Evolutionary conservation across 2,797 vertebrate genomes (phyloP).

Genomic region (Danio jaintianensis): DNA sequence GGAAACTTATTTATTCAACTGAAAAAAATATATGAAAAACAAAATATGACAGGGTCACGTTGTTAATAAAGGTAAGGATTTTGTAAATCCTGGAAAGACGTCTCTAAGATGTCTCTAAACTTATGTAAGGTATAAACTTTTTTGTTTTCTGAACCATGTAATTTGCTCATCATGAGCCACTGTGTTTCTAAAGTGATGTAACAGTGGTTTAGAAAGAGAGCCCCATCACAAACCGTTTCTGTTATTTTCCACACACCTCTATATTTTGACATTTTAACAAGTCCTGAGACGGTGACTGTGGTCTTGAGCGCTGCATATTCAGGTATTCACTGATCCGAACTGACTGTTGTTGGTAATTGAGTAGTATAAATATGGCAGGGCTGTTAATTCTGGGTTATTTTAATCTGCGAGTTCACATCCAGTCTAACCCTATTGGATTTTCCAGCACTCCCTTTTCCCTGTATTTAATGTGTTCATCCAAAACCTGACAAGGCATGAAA

Average conservation of each 20-base stretch:
- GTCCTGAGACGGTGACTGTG: neutral
- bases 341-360: slow-evolving; percentile 33
- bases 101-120: too few relatives aligned
- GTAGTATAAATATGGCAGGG: slow-evolving; percentile 31
- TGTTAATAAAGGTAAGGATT: too few relatives aligned
- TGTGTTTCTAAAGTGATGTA: neutral
- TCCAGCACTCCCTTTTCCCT: slow-evolving; percentile 55
- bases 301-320: neutral
- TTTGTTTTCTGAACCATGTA: neutral
- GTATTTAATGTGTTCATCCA: slow-evolving; percentile 71
- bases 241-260: slow-evolving; percentile 27
- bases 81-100: too few relatives aligned
- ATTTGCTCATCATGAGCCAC: neutral
- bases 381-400: slow-evolving; percentile 66
- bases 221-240: neutral
- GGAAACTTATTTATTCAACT: too few relatives aligned
- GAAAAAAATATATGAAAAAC: too few relatives aligned
- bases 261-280: slow-evolving; percentile 9
- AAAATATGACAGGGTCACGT: too few relatives aligned
- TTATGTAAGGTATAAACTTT: neutral
- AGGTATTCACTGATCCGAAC: slow-evolving; percentile 9
- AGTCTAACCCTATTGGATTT: slow-evolving; percentile 59
- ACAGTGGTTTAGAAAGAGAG: neutral
- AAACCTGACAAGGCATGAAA: slow-evolving; percentile 77
- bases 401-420: slow-evolving; percentile 62